phyloP scores from a whole-genome alignment of 2,888 invertebrate species.

The Synanthedon andrenaeformis region DNA sequence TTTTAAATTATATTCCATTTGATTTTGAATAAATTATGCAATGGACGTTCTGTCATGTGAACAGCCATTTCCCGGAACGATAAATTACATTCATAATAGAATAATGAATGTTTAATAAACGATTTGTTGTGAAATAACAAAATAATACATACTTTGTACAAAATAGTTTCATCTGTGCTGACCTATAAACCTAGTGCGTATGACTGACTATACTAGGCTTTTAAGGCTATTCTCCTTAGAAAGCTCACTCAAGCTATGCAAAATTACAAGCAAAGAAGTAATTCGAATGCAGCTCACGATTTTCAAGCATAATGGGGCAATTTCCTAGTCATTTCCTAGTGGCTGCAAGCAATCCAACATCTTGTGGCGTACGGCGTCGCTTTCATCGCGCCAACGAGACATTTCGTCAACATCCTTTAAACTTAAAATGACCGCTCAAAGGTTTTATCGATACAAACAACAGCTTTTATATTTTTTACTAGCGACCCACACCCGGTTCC shows the following conservation, averaged over 20 bases:
- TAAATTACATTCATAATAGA: no score
- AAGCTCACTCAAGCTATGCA: conserved; percentile 28
- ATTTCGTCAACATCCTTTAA: not conserved
- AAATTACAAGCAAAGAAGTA: conserved; percentile 61
- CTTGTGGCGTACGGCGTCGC: conserved; percentile 30
- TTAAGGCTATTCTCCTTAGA: conserved; percentile 2
- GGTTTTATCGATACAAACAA: no score
- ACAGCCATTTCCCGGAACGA: no score
- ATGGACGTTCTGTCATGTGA: no score
- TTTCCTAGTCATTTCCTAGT: conserved; percentile 62
- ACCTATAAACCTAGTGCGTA: conserved; percentile 2
- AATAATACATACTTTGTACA: no score
- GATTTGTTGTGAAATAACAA: no score
- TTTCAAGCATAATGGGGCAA: conserved; percentile 64
- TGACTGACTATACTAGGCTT: not conserved
- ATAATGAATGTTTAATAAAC: no score
- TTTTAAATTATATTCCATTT: no score
- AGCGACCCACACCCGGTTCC: no score
- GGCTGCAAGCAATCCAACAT: conserved; percentile 53
- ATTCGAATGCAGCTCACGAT: conserved; percentile 65
- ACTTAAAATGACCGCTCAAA: not conserved
- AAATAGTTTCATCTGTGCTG: not conserved
- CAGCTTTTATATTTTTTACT: no score
- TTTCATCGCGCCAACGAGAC: not conserved
- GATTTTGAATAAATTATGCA: no score